phyloP scores from a whole-genome alignment of 2,113 vertebrate species.

The Phalacrocorax carbo region DNA sequence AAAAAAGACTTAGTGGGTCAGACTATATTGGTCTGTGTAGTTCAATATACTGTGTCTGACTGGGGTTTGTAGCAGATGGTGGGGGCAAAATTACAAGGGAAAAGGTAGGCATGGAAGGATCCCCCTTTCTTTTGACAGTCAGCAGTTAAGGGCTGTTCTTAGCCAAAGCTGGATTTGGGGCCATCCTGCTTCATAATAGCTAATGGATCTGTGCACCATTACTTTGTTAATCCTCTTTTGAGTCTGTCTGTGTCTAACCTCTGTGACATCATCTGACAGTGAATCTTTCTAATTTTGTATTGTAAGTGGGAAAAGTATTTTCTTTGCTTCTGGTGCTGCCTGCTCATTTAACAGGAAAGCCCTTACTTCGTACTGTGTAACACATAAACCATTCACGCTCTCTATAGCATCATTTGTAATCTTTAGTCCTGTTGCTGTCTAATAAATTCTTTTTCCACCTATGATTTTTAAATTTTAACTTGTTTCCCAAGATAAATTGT shows the following conservation, averaged over 20 bases:
- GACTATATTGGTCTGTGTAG: background rate
- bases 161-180: slow-evolving; percentile 31
- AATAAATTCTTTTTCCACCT: background rate
- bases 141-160: background rate
- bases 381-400: background rate
- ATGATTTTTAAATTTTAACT: background rate
- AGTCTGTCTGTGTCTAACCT: background rate
- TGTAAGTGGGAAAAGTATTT: background rate
- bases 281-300: background rate
- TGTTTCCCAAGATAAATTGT: background rate
- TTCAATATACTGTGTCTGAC: background rate
- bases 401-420: background rate
- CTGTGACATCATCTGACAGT: background rate
- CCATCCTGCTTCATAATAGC: background rate
- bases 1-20: background rate
- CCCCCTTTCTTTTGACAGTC: background rate
- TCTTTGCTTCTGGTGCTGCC: background rate
- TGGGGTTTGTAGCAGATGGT: background rate
- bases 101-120: background rate
- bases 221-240: slow-evolving; percentile 33
- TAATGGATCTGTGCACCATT: background rate
- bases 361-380: background rate
- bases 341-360: background rate
- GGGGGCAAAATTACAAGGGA: background rate
- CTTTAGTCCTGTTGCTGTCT: background rate